These are phyloP conservation scores for Corythornis vintsioides DNA, from an alignment of 2,113 vertebrate genomes.

Conservation along the genomic window DNA sequence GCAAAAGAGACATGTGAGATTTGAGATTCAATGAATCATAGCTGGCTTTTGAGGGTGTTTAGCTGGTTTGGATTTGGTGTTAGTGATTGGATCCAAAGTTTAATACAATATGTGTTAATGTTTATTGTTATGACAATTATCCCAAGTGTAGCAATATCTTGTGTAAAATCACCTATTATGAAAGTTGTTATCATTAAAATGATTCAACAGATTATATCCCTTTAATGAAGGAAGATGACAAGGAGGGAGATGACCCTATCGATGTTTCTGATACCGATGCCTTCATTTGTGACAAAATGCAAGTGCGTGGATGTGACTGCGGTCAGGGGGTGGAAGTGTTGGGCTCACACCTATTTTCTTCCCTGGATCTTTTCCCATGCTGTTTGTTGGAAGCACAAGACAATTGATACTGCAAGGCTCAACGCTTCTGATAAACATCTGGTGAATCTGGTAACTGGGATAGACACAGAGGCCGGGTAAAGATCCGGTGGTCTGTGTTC, in stretches of 20 bases:
- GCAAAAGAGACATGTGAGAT: neutral
- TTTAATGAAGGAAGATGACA: neutral
- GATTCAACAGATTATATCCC: neutral
- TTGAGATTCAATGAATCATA: neutral
- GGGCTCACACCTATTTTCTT: too few relatives aligned
- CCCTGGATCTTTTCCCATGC: too few relatives aligned
- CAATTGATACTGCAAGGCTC: too few relatives aligned
- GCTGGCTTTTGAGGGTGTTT: neutral
- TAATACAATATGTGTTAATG: neutral
- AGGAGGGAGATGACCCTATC: neutral
- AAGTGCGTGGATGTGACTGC: too few relatives aligned
- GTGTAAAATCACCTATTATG: neutral
- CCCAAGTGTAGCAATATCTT: neutral
- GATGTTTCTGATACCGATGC: neutral
- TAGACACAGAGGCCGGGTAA: too few relatives aligned
- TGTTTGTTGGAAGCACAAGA: too few relatives aligned
- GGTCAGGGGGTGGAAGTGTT: too few relatives aligned
- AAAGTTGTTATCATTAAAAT: neutral
- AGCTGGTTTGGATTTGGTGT: neutral
- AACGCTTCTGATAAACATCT: too few relatives aligned
- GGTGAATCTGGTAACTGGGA: too few relatives aligned
- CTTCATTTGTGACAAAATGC: too few relatives aligned
- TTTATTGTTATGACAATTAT: too few relatives aligned
- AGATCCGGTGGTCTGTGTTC: too few relatives aligned
- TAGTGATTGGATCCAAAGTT: neutral